phyloP scores from a whole-genome alignment of 2,888 invertebrate genomes.

The Tuta absoluta region DNA sequence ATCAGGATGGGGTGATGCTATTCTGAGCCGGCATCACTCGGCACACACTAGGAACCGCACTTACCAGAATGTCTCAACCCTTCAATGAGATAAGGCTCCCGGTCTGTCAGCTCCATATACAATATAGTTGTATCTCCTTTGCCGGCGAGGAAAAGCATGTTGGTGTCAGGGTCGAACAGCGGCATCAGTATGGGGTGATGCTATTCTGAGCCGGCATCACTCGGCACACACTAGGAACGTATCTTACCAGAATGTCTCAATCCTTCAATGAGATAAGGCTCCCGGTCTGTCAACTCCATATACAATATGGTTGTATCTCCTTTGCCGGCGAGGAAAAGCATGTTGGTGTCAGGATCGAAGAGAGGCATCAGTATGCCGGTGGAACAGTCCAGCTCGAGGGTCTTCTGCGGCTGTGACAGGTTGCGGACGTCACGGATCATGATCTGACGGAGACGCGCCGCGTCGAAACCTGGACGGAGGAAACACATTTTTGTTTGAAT shows the following conservation, averaged over 20 bases:
- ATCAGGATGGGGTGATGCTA: too few relatives aligned
- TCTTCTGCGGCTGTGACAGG: constrained; percentile 88
- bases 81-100: constrained; percentile 94
- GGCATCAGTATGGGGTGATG: constrained; percentile 88
- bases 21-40: too few relatives aligned
- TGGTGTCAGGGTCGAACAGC: constrained; percentile 95
- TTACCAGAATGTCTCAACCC: constrained; percentile 89
- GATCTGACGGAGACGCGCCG: constrained; percentile 92
- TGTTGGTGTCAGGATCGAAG: constrained; percentile 95
- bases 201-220: too few relatives aligned
- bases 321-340: constrained; percentile 97
- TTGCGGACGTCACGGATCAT: constrained; percentile 93
- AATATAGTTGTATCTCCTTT: constrained; percentile 96
- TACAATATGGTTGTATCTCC: constrained; percentile 96
- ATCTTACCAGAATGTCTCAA: constrained; percentile 86
- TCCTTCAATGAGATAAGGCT: constrained; percentile 94
- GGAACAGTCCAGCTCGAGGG: constrained; percentile 90
- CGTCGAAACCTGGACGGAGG: constrained; percentile 84
- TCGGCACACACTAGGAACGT: too few relatives aligned
- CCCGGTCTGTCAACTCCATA: constrained; percentile 93
- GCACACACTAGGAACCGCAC: too few relatives aligned
- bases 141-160: constrained; percentile 96
- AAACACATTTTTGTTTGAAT: neutral
- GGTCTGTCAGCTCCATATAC: constrained; percentile 91
- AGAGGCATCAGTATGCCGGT: constrained; percentile 96